A percentile compares a stretch with the other conserved stretches of the same genome.
Evolutionary conservation across 2,113 vertebrate genomes (phyloP).

Genomic region (Pygathrix nemaeus): DNA sequence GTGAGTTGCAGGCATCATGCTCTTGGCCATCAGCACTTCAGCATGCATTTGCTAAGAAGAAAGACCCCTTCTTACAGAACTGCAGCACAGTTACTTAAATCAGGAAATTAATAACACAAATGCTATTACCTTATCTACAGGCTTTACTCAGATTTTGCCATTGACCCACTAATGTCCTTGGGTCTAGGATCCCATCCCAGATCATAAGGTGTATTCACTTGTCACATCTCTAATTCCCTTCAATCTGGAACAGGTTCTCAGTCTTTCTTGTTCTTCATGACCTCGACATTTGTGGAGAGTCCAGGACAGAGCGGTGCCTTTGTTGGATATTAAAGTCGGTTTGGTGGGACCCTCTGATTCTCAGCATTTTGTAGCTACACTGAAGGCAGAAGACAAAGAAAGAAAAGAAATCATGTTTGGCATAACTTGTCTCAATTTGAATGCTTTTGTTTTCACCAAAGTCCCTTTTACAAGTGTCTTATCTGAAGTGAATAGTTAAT

Average conservation of each 20-base stretch:
- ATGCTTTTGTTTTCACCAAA: neutral
- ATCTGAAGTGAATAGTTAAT: neutral
- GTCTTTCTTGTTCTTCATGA: neutral
- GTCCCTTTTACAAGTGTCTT: neutral
- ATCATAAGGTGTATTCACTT: neutral
- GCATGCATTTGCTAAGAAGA: neutral
- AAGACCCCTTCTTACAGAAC: neutral
- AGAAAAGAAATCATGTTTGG: neutral
- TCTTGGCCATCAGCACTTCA: neutral
- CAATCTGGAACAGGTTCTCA: neutral
- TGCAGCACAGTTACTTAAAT: too few species aligned
- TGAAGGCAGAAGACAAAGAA: neutral
- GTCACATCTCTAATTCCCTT: neutral
- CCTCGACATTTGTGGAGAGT: neutral
- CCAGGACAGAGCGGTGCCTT: neutral
- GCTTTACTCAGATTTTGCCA: neutral
- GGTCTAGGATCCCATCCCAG: neutral
- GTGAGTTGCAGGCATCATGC: neutral
- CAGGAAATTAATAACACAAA: neutral
- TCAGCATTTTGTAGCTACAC: neutral
- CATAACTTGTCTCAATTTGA: neutral
- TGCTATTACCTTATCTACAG: neutral
- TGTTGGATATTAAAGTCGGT: neutral
- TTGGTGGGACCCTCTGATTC: neutral
- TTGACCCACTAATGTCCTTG: neutral